Conservation (phyloP, 2,113 vertebrate genomes). For the Oryzias javanicus region DNA sequence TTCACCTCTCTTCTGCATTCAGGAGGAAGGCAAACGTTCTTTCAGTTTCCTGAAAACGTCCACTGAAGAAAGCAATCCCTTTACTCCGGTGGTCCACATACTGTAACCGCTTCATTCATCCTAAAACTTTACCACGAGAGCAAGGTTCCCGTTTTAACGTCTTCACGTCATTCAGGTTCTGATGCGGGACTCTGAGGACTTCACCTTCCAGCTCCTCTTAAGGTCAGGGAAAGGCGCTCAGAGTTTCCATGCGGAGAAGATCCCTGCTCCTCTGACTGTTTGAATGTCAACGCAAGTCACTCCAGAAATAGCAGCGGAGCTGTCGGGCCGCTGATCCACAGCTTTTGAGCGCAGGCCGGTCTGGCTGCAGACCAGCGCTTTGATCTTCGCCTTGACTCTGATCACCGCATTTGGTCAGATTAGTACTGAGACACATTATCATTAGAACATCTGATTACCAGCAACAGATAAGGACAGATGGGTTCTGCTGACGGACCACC, state of each 20-base stretch:
- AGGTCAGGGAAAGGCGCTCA: neutral
- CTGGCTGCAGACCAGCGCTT: conserved; percentile 38
- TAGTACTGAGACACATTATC: conserved; percentile 16
- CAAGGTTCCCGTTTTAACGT: too few relatives aligned
- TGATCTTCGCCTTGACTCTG: conserved; percentile 25
- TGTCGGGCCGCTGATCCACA: conserved; percentile 21
- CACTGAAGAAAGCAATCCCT: too few relatives aligned
- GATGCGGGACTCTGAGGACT: neutral
- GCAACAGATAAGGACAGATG: neutral
- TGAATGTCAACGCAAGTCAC: conserved; percentile 26
- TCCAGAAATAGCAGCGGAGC: conserved; percentile 50
- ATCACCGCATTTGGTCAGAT: conserved; percentile 14
- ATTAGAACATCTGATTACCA: conserved; percentile 15
- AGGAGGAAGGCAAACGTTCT: too few relatives aligned
- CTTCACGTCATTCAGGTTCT: too few relatives aligned
- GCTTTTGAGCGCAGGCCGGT: conserved; percentile 21
- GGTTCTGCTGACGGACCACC: too few relatives aligned
- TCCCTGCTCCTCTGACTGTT: neutral
- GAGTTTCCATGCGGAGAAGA: neutral
- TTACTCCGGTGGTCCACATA: too few relatives aligned
- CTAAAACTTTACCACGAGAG: too few relatives aligned
- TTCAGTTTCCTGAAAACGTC: too few relatives aligned
- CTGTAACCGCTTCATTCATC: too few relatives aligned
- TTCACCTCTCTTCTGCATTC: too few relatives aligned
- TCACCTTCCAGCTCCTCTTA: neutral